These are phyloP conservation scores for Palythoa grandis DNA, from an alignment of 92 coral and sea anemone genomes.

Conservation along the genomic window DNA sequence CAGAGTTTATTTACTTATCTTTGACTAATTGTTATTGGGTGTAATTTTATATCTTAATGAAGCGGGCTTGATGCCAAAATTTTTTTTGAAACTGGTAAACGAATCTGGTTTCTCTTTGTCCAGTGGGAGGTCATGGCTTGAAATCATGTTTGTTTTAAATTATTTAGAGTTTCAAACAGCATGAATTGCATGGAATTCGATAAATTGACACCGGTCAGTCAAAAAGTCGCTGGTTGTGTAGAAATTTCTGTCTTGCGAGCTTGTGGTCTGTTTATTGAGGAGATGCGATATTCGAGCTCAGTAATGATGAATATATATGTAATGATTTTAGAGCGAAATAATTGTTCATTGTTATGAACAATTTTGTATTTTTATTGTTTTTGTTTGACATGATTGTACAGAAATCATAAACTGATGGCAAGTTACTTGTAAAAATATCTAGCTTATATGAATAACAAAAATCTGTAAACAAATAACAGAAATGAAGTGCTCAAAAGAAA, in stretches of 20 bases:
- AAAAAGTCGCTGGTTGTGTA: slow-evolving; percentile 4
- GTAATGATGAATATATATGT: too few species aligned
- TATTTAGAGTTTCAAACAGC: slow-evolving; percentile 21
- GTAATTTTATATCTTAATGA: slow-evolving; percentile 34
- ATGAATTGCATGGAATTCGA: slow-evolving; percentile 4
- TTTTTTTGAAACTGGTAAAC: background rate
- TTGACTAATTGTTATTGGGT: slow-evolving; percentile 2
- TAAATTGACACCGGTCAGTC: background rate
- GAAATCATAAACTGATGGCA: background rate
- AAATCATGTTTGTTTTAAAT: slow-evolving; percentile 9
- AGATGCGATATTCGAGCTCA: slow-evolving; percentile 29
- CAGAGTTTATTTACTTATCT: slow-evolving; percentile 34
- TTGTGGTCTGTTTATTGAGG: background rate
- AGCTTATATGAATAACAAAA: slow-evolving; percentile 17
- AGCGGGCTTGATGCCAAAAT: background rate
- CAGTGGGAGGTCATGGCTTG: slow-evolving; percentile 20
- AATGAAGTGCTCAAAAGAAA: slow-evolving; percentile 5
- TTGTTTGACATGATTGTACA: background rate
- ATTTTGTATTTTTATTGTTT: background rate
- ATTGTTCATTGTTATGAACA: background rate
- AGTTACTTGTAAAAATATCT: background rate
- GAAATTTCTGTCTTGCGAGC: background rate
- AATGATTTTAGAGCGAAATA: too few species aligned
- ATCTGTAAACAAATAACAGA: slow-evolving; percentile 29
- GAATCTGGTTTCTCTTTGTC: background rate